A percentile compares a stretch with the other conserved stretches of the same genome.
Evolutionary conservation across 2,113 vertebrate species (phyloP).

Genomic region (Sylvia atricapilla): DNA sequence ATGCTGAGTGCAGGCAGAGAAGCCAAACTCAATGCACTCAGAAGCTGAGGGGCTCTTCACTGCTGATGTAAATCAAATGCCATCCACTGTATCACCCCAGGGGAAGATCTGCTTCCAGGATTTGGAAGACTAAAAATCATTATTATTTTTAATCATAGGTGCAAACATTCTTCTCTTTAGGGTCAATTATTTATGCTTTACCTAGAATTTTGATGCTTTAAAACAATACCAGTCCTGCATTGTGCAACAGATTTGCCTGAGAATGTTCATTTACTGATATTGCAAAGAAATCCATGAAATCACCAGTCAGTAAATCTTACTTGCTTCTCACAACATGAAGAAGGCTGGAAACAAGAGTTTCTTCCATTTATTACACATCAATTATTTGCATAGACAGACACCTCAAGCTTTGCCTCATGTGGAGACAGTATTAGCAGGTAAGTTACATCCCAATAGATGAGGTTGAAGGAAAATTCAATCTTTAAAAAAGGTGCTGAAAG

Average conservation of each 20-base stretch:
- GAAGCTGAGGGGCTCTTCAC: neutral
- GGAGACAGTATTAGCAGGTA: neutral
- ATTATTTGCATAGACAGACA: neutral
- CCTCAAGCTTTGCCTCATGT: neutral
- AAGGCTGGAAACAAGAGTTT: neutral
- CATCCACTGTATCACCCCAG: neutral
- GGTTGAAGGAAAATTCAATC: neutral
- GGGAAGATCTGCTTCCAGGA: neutral
- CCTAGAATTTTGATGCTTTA: neutral
- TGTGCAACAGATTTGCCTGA: neutral
- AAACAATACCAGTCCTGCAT: neutral
- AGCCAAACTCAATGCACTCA: neutral
- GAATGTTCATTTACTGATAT: neutral
- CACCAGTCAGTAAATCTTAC: neutral
- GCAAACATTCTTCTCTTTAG: neutral
- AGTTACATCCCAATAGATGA: neutral
- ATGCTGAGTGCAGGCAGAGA: neutral
- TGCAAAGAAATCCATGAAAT: neutral
- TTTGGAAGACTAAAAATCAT: neutral
- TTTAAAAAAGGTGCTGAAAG: neutral
- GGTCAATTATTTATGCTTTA: neutral
- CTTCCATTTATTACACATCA: neutral
- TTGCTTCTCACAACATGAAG: neutral
- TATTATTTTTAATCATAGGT: neutral
- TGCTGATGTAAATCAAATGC: neutral